phyloP scores from a whole-genome alignment of 2,113 vertebrate genomes.

The Microtus richardsoni region DNA sequence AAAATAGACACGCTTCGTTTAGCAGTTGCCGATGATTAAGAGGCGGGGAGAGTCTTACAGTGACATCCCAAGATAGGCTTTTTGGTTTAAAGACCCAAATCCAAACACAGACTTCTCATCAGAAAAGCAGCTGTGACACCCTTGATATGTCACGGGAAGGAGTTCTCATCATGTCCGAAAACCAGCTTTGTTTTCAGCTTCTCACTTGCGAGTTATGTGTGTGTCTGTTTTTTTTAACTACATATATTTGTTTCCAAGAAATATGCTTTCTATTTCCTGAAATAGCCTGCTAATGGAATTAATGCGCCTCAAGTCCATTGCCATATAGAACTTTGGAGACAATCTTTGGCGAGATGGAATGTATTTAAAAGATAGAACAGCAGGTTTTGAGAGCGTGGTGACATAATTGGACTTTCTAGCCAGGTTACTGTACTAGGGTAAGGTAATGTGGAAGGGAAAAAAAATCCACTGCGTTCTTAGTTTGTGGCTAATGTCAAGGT shows the following conservation, averaged over 20 bases:
- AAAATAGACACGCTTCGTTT: conserved; percentile 90
- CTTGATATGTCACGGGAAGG: conserved; percentile 63
- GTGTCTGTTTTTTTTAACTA: conserved; percentile 65
- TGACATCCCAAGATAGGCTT: conserved; percentile 82
- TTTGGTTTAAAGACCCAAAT: conserved; percentile 75
- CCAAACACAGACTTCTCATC: conserved; percentile 46
- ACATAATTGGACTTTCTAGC: conserved; percentile 66
- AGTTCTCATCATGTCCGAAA: conserved; percentile 78
- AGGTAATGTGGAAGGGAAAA: conserved; percentile 5
- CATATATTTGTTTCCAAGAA: conserved; percentile 82
- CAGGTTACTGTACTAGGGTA: background rate
- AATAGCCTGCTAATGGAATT: conserved; percentile 78
- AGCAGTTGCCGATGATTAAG: conserved; percentile 86
- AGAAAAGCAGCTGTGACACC: conserved; percentile 61
- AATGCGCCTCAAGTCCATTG: conserved; percentile 61
- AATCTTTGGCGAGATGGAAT: conserved; percentile 68
- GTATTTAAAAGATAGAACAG: conserved; percentile 71
- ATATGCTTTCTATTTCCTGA: conserved; percentile 80
- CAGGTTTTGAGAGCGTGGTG: conserved; percentile 58
- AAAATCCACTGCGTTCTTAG: background rate
- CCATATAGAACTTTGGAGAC: conserved; percentile 75
- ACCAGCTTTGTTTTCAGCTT: conserved; percentile 71
- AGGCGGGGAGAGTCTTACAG: conserved; percentile 82
- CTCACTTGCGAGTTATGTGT: conserved; percentile 73
- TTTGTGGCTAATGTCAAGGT: conserved; percentile 23